Evolutionary conservation across 2,888 invertebrate genomes (phyloP), one percentile per base, ranked within the genome.

Genomic region (Coenonympha glycerion): DNA sequence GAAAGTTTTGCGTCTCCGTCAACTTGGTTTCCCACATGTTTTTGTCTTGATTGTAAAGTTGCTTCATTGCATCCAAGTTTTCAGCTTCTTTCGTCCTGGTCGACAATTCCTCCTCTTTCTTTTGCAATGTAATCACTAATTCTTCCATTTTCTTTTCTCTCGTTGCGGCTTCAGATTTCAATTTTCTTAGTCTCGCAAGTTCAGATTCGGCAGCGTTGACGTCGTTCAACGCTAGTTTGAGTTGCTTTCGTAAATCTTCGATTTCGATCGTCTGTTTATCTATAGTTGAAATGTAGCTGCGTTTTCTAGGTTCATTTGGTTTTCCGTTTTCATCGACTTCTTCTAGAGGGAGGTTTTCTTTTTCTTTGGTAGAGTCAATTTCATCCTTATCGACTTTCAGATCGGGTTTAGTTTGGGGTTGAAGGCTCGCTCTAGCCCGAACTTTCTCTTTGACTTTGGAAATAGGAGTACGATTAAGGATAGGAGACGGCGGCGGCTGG

Each of bases 101-200:
- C 54, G 90, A 91, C 47, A 93, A 76, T 76, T 95, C 93, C 60
- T 92, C 91, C 69, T 95, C 94, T 55, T 92, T 93, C 64, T 91
- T 90, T 68, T 95, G 92, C 51, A 95, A 81, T n/a, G 91, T 90
- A 34, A 88, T 89, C 33, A 95, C 88, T 57, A 95, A 79, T 62
- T 95, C 94, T 60, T 95, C 93, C 84, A 95, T 91, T 70, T 92
- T 90, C 63, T 91, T 90, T 68, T 94, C 94, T 56, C 92, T 88
- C 56, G 91, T 83, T 42, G 90, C 88, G 42, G 93, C 91, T 63
- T 94, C 94, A 21, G 89, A 85, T 74, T 92, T 91, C 36, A 91
- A 75, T 72, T 92, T 92, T 37, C 92, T 90, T 55, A 94, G 78
- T 63, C 92, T 89, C 46, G 91, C 88, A 55, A 94, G 89, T 69